These are phyloP conservation scores for Pelecanoides urinatrix DNA, from an alignment of 2,113 vertebrate species.

Conservation along the genomic window DNA sequence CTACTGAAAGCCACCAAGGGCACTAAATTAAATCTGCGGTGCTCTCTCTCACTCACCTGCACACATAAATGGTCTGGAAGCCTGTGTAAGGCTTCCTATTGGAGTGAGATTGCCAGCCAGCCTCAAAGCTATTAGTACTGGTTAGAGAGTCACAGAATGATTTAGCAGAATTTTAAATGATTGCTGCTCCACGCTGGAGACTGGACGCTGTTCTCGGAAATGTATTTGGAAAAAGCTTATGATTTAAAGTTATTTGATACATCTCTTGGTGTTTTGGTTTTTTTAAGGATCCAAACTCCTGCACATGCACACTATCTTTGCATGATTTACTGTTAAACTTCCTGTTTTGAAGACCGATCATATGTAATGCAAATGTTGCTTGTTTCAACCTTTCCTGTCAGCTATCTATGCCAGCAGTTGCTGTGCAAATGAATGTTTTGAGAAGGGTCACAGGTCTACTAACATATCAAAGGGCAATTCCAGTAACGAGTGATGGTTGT, in stretches of 20 bases:
- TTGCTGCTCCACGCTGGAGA: neutral
- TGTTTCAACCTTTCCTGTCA: neutral
- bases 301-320: neutral
- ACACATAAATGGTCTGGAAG: slow-evolving; percentile 35
- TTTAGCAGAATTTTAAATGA: slow-evolving; percentile 59
- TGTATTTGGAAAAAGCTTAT: neutral
- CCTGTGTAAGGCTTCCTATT: neutral
- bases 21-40: slow-evolving; percentile 48
- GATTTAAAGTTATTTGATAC: neutral
- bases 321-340: neutral
- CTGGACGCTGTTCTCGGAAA: neutral
- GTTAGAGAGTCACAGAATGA: slow-evolving; percentile 30
- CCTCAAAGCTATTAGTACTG: slow-evolving; percentile 50
- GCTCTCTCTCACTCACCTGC: neutral
- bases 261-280: neutral
- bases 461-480: neutral
- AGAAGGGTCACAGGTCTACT: neutral
- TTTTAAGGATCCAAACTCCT: neutral
- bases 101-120: slow-evolving; percentile 30
- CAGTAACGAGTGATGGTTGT: neutral
- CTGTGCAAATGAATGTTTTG: neutral
- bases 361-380: neutral
- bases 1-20: slow-evolving; percentile 39
- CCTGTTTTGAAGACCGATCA: neutral
- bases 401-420: neutral